These are phyloP conservation scores for Butorides virescens DNA, from an alignment of 2,113 vertebrate genomes.

Conservation along the genomic window DNA sequence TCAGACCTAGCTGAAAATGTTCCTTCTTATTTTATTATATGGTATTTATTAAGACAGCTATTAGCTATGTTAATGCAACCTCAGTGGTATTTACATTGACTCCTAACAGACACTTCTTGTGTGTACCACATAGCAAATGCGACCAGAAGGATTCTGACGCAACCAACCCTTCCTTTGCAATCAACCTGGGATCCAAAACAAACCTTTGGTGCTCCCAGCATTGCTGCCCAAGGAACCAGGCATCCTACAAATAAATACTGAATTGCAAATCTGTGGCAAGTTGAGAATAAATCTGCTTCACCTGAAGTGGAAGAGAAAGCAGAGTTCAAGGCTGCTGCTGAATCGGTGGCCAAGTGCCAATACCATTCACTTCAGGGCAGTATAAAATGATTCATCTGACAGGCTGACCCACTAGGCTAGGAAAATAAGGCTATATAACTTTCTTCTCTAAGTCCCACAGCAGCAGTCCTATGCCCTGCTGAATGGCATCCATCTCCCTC, in stretches of 20 bases:
- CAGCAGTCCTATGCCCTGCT: not conserved
- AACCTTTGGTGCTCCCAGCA: constrained; percentile 3
- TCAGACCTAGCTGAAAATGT: constrained; percentile 23
- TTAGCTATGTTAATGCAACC: constrained; percentile 63
- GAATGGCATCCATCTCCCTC: not conserved
- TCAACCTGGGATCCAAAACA: constrained; percentile 28
- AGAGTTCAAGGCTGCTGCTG: constrained; percentile 55
- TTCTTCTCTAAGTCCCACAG: not conserved
- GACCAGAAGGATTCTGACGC: constrained; percentile 24
- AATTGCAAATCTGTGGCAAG: constrained; percentile 9
- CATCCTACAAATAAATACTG: constrained; percentile 56
- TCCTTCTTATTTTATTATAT: constrained; percentile 39
- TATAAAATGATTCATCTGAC: constrained; percentile 29
- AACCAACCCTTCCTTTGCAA: constrained; percentile 21
- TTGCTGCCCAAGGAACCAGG: not conserved
- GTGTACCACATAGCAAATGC: not conserved
- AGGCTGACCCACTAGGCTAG: not conserved
- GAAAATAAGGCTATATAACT: not conserved
- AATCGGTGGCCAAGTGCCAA: constrained; percentile 48
- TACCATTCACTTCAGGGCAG: not conserved
- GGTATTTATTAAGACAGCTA: constrained; percentile 63
- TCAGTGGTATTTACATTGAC: constrained; percentile 52
- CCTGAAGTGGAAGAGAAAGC: constrained; percentile 32
- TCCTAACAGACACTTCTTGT: constrained; percentile 63
- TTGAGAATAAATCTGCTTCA: constrained; percentile 49